These are phyloP conservation scores for Hemichromis elongatus DNA, from an alignment of 2,113 vertebrate species.

Conservation along the genomic window DNA sequence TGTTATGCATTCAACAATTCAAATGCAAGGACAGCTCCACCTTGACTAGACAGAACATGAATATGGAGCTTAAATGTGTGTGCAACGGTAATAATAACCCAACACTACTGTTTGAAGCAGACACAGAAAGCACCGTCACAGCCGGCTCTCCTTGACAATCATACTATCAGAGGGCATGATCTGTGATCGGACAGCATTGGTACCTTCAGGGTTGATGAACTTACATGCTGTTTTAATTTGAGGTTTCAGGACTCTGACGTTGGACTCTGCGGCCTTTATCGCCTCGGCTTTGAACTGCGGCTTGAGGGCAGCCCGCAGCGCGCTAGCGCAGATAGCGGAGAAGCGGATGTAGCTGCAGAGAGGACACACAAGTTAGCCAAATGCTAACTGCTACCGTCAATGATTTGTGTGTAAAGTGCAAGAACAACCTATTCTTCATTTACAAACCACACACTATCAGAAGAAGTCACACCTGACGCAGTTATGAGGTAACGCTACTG, in stretches of 20 bases:
- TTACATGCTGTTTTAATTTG: slow-evolving; percentile 74
- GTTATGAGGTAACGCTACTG: background rate
- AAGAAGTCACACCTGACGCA: background rate
- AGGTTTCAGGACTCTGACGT: slow-evolving; percentile 77
- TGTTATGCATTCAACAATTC: background rate
- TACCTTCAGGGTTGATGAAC: background rate
- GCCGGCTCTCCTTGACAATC: background rate
- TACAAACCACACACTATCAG: background rate
- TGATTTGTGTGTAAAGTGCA: background rate
- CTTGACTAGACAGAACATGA: background rate
- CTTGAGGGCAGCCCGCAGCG: slow-evolving; percentile 84
- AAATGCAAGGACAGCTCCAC: background rate
- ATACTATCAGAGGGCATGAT: background rate
- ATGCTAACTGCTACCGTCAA: background rate
- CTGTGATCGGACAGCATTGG: background rate
- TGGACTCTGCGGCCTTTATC: slow-evolving; percentile 73
- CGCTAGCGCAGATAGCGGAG: slow-evolving; percentile 88
- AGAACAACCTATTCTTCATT: too few species aligned
- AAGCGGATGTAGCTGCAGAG: slow-evolving; percentile 86
- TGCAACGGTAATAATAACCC: background rate
- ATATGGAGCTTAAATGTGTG: background rate
- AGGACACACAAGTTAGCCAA: slow-evolving; percentile 22
- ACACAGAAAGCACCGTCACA: background rate
- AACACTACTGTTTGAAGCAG: background rate
- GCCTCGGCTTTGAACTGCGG: slow-evolving; percentile 79